A percentile compares a stretch with the other conserved stretches of the same genome.
These are phyloP conservation scores for Pygoscelis adeliae DNA, from an alignment of 2,113 vertebrate species.

Conservation along the genomic window DNA sequence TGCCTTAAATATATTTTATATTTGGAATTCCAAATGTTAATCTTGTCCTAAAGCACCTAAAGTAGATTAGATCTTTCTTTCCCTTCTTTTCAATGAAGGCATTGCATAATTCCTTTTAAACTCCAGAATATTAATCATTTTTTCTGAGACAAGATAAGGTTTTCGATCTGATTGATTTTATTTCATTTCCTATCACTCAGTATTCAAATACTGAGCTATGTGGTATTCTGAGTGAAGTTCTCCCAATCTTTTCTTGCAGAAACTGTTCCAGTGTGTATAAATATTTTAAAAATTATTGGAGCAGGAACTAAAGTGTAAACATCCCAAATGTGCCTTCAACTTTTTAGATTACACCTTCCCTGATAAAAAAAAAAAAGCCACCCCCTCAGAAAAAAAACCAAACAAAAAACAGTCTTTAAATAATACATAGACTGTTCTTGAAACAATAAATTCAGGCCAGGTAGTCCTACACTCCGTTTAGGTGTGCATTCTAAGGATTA, in stretches of 20 bases:
- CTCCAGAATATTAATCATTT: not conserved
- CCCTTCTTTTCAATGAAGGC: not conserved
- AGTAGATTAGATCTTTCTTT: not conserved
- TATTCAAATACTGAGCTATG: not conserved
- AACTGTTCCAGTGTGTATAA: not conserved
- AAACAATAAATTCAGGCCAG: not conserved
- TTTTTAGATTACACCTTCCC: not conserved
- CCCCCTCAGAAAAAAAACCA: not conserved
- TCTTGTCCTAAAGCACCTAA: not conserved
- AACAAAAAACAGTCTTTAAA: fast-evolving
- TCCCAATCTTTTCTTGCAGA: not conserved
- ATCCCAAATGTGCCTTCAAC: not conserved
- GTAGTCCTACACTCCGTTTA: not conserved
- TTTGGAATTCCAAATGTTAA: not conserved
- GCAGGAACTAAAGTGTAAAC: not conserved
- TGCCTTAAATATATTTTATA: not conserved
- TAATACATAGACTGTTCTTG: not conserved
- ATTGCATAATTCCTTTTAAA: not conserved
- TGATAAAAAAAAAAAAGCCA: no score
- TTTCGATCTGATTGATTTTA: not conserved
- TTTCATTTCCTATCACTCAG: not conserved
- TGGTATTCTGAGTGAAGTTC: not conserved
- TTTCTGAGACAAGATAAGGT: not conserved
- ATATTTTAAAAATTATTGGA: not conserved
- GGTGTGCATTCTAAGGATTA: not conserved